Evolutionary conservation across 92 coral and sea anemone species (phyloP).

Genomic region (Porites divaricata): DNA sequence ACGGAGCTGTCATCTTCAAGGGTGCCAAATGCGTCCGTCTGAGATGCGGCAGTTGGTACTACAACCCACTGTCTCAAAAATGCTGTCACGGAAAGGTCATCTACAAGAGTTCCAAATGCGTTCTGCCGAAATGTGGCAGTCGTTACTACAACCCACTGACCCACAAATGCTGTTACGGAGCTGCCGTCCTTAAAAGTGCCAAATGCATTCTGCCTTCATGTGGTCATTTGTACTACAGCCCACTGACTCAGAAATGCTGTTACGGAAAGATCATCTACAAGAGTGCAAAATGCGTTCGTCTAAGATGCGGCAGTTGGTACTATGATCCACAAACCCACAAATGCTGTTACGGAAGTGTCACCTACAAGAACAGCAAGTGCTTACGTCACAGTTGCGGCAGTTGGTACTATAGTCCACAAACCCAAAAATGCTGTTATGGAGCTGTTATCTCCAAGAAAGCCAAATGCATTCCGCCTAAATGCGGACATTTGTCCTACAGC

Average conservation of each 20-base stretch:
- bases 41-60: not conserved
- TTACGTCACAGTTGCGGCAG: too few species aligned
- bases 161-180: not conserved
- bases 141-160: not conserved
- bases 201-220: not conserved
- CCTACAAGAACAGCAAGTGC: too few species aligned
- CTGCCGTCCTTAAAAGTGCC: not conserved
- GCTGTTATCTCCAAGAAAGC: too few species aligned
- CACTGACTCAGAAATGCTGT: constrained; percentile 9
- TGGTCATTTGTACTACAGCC: not conserved
- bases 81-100: not conserved
- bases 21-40: not conserved
- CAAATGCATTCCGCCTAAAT: not conserved
- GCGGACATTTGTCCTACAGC: not conserved
- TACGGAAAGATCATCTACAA: not conserved
- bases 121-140: not conserved
- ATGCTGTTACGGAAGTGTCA: not conserved
- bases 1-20: not conserved
- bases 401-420: too few species aligned
- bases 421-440: too few species aligned
- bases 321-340: not conserved
- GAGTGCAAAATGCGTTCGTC: not conserved
- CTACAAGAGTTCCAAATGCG: not conserved
- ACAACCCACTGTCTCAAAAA: constrained; percentile 1
- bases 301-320: not conserved